A percentile compares a stretch with the other conserved stretches of the same genome.
Evolutionary conservation across 2,113 vertebrate species (phyloP).

Genomic region (Cephalopholis sonnerati): DNA sequence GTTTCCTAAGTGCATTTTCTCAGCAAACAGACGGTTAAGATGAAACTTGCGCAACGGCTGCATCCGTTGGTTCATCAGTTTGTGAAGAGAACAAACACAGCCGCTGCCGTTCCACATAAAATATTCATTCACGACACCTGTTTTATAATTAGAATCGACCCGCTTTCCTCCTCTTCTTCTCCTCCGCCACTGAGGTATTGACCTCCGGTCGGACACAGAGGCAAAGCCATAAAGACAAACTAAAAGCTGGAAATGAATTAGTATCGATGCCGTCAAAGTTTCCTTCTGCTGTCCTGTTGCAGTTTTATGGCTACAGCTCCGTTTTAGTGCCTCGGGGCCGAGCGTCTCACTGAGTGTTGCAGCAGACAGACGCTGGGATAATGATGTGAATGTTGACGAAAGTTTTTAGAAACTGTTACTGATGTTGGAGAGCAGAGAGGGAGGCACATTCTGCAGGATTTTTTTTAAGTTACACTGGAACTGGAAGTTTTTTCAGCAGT

Average conservation of each 20-base stretch:
- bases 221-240: slow-evolving; percentile 48
- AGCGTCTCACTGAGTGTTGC: not conserved
- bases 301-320: slow-evolving; percentile 4
- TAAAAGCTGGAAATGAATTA: slow-evolving; percentile 64
- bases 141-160: slow-evolving; percentile 78
- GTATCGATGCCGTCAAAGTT: slow-evolving; percentile 40
- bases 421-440: not conserved
- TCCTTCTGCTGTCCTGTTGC: slow-evolving; percentile 12
- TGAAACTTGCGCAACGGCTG: not conserved
- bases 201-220: slow-evolving; percentile 26
- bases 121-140: slow-evolving; percentile 75
- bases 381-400: not conserved
- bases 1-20: not conserved
- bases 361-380: slow-evolving; percentile 5
- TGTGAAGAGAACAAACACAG: slow-evolving; percentile 33
- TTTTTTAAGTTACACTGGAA: not conserved
- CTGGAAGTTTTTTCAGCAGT: not conserved
- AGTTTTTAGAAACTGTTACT: not conserved
- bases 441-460: not conserved
- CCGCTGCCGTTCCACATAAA: slow-evolving; percentile 53
- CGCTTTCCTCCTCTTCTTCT: slow-evolving; percentile 11
- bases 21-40: not conserved
- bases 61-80: slow-evolving; percentile 14
- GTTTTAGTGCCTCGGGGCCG: not conserved
- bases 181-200: slow-evolving; percentile 39